Percentiles rank a stretch among this genome's conserved stretches.
phyloP scores from a whole-genome alignment of 1,140 invertebrate genomes.

The Cryptotermes secundus region DNA sequence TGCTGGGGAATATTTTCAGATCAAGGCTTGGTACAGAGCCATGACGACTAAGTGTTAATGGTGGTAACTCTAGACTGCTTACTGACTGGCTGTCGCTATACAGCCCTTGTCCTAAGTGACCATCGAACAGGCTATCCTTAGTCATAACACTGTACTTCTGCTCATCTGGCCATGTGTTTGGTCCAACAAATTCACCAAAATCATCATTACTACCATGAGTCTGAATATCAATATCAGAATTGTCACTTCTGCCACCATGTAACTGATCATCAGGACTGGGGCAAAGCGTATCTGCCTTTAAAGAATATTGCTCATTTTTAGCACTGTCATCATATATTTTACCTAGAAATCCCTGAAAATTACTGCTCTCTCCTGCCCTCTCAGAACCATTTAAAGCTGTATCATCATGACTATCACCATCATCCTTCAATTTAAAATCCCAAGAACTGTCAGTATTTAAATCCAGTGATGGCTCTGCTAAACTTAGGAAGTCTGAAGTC shows the following conservation, averaged over 20 bases:
- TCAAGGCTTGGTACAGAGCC: conserved; percentile 54
- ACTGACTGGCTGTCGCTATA: conserved; percentile 48
- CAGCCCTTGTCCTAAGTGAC: background rate
- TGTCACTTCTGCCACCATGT: background rate
- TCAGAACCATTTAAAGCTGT: background rate
- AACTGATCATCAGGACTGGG: background rate
- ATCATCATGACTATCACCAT: background rate
- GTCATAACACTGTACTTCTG: background rate
- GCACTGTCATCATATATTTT: conserved; percentile 11
- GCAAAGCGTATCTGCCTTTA: background rate
- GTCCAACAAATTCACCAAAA: conserved; percentile 45
- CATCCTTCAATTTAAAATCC: background rate
- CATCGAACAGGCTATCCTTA: conserved; percentile 33
- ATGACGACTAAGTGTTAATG: conserved; percentile 48
- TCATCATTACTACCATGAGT: conserved; percentile 40
- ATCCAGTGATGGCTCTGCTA: background rate
- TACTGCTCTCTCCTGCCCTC: background rate
- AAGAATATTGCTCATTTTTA: background rate
- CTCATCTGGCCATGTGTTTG: conserved; percentile 31
- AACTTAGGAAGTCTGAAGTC: background rate
- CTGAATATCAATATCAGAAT: background rate
- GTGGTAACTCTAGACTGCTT: conserved; percentile 48
- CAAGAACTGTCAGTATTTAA: background rate
- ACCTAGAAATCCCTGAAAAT: conserved; percentile 2
- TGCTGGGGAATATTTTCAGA: conserved; percentile 48